These are phyloP conservation scores for Cladopsammia gracilis DNA, from an alignment of 64 coral and sea anemone species.

Conservation along the genomic window DNA sequence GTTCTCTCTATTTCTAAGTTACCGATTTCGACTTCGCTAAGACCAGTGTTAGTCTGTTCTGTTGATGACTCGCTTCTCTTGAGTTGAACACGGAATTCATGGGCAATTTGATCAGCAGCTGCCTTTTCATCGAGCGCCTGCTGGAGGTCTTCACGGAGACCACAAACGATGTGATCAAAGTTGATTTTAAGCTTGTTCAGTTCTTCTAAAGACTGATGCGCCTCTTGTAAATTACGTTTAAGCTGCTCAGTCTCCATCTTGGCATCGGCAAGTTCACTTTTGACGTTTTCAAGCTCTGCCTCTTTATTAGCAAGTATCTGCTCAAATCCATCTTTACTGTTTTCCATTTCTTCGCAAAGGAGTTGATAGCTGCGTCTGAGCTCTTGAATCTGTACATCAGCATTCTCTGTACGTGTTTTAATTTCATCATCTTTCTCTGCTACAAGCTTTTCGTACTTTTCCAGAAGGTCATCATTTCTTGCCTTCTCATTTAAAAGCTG, in stretches of 20 bases:
- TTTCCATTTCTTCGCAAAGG: slow-evolving; percentile 11
- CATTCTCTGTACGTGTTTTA: background rate
- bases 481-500: slow-evolving; percentile 30
- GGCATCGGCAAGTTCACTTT: background rate
- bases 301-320: slow-evolving; percentile 8
- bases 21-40: background rate
- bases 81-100: slow-evolving; percentile 86
- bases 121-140: slow-evolving; percentile 79
- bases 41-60: background rate
- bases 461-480: slow-evolving; percentile 12
- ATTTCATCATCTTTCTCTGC: slow-evolving; percentile 47
- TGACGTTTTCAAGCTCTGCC: background rate
- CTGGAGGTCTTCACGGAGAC: slow-evolving; percentile 87
- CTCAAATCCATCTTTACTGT: slow-evolving; percentile 7
- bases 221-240: background rate
- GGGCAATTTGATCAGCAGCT: slow-evolving; percentile 85
- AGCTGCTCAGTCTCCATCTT: background rate
- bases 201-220: slow-evolving; percentile 41
- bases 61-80: slow-evolving; percentile 2
- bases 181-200: slow-evolving; percentile 68
- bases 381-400: slow-evolving; percentile 17
- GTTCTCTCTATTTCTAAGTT: background rate
- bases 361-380: slow-evolving; percentile 16
- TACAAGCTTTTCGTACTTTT: slow-evolving; percentile 36
- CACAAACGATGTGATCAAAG: slow-evolving; percentile 96